Evolutionary conservation across 2,888 invertebrate species (phyloP).

Genomic region (Quadroppia sp.): DNA sequence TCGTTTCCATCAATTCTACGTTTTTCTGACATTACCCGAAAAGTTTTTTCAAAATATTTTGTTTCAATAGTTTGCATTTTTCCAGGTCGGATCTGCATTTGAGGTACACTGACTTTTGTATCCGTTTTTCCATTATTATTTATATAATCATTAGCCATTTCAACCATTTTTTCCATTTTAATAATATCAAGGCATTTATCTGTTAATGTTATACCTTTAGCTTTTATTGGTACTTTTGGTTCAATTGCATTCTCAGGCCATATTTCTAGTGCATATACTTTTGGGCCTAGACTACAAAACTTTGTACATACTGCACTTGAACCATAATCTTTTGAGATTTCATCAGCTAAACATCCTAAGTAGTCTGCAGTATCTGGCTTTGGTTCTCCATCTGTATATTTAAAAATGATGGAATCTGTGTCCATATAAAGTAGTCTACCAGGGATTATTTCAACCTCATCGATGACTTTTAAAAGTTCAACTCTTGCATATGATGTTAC

Average conservation of each 20-base stretch:
- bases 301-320: constrained; percentile 49
- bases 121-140: background rate
- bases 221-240: constrained; percentile 15
- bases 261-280: constrained; percentile 51
- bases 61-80: constrained; percentile 24
- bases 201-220: constrained; percentile 20
- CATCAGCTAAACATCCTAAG: constrained; percentile 52
- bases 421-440: constrained; percentile 51
- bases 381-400: constrained; percentile 37
- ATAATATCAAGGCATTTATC: constrained; percentile 13
- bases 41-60: constrained; percentile 28
- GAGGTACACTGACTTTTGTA: too few species aligned
- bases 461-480: constrained; percentile 50
- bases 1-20: constrained; percentile 5
- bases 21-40: constrained; percentile 28
- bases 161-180: constrained; percentile 18
- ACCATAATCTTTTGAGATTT: constrained; percentile 49
- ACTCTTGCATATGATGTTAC: constrained; percentile 47
- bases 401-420: constrained; percentile 52
- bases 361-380: constrained; percentile 47
- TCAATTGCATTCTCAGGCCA: background rate
- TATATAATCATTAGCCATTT: background rate
- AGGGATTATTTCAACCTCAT: constrained; percentile 48
- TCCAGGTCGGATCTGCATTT: background rate
- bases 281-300: constrained; percentile 52